These are phyloP conservation scores for Clarias fuscus DNA, from an alignment of 2,797 vertebrate genomes.

Conservation along the genomic window DNA sequence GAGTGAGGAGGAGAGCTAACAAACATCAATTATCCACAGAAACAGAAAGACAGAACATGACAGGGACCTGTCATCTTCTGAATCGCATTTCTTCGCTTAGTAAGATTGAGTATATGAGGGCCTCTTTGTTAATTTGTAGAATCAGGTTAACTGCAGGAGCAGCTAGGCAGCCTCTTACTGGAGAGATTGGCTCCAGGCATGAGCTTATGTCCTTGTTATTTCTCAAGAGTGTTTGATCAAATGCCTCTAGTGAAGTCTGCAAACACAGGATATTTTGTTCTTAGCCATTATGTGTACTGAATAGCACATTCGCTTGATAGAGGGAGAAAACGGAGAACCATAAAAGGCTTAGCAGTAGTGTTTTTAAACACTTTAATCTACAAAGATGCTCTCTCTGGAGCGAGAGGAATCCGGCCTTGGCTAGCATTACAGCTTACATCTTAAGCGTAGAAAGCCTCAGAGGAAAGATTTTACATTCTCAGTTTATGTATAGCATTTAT, in stretches of 20 bases:
- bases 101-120: background rate
- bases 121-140: conserved; percentile 37
- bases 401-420: conserved; percentile 51
- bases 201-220: conserved; percentile 43
- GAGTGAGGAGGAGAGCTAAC: conserved; percentile 30
- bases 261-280: conserved; percentile 29
- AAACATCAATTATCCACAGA: conserved; percentile 33
- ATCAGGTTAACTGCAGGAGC: conserved; percentile 34
- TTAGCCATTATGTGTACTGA: conserved; percentile 40
- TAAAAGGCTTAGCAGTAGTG: conserved; percentile 62
- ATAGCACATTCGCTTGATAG: conserved; percentile 48
- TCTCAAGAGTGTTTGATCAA: conserved; percentile 47
- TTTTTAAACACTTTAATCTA: conserved; percentile 67
- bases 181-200: conserved; percentile 34
- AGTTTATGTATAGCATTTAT: background rate
- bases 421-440: conserved; percentile 67
- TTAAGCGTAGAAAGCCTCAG: conserved; percentile 68
- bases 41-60: background rate
- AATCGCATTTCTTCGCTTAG: conserved; percentile 6
- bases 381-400: conserved; percentile 63
- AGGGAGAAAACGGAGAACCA: conserved; percentile 36
- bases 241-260: conserved; percentile 31
- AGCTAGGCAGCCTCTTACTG: conserved; percentile 23
- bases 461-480: conserved; percentile 66
- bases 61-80: background rate